Evolutionary conservation across 1,140 invertebrate genomes (phyloP), one percentile per base, ranked within the genome.

Genomic region (Scaptomyza pallida): DNA sequence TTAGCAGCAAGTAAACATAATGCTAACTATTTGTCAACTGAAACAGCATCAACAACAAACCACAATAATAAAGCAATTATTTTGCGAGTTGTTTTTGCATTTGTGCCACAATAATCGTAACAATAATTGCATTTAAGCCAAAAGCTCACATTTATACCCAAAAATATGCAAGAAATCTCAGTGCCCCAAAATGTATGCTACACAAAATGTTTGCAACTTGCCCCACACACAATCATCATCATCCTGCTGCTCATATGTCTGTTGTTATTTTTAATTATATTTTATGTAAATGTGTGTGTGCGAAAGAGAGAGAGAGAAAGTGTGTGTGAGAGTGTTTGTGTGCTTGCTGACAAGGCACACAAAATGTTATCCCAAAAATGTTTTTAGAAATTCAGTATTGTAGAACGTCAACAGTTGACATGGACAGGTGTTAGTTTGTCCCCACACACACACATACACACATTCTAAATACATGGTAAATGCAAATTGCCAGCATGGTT

Each of bases 181-280:
- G 19, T 19, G 45, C 60, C 47, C 19, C 26, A 15, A 55, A 45
- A 17, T 33, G 60, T 55, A 79, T 65, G 68, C 52, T 35, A 65
- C 56, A 71, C 50, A 72, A 62, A 72, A 30, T n/a, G n/a, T 44
- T 51, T 71, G 68, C 67, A 65, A 54, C 52, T 52, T 19, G 13
- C 37, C 17, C 6, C 37, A 23, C 51, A 16, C 19, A 33, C 23
- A 26, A 26, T 26, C 23, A 26, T 26, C 23, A 33, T 3, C 63
- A 50, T 45, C 37, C 33, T 47, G 12, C 26, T 45, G n/a, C n/a
- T n/a, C n/a, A n/a, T 41, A 30, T 23, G 48, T 15, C 48, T 72
- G 51, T 68, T 86, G 80, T 74, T 86, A 72, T 85, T 61, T 85
- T 85, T 86, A 85, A 85, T 85, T 85, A 81, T 85, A 86, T 77